Evolutionary conservation across 2,888 invertebrate genomes (phyloP).

Genomic region (Epistrophe grossulariae): DNA sequence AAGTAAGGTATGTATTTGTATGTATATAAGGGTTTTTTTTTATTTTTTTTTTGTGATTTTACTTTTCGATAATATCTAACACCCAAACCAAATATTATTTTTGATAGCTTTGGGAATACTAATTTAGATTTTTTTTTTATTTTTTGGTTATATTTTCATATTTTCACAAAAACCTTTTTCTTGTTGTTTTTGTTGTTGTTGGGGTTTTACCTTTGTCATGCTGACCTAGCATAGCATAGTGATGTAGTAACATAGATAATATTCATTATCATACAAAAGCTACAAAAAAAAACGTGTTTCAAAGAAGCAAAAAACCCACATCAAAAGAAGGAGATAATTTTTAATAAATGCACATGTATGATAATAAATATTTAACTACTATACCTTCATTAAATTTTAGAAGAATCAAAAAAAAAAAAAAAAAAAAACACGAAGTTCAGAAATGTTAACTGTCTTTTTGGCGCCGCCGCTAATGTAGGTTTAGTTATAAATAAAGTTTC

Average conservation of each 20-base stretch:
- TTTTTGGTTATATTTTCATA: not conserved
- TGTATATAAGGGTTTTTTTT: constrained; percentile 17
- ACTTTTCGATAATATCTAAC: constrained; percentile 51
- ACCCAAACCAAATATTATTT: constrained; percentile 45
- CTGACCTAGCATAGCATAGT: constrained; percentile 48
- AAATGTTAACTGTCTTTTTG: constrained; percentile 53
- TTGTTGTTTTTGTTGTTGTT: not conserved
- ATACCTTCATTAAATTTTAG: constrained; percentile 37
- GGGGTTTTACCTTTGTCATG: constrained; percentile 24
- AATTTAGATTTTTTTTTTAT: constrained; percentile 4
- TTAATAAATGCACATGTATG: constrained; percentile 48
- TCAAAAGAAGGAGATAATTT: constrained; percentile 38
- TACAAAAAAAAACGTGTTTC: constrained; percentile 41
- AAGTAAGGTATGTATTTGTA: not conserved
- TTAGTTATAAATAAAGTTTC: constrained; percentile 37
- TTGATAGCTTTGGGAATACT: constrained; percentile 36
- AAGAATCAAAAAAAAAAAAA: no score
- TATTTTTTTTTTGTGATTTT: constrained; percentile 48
- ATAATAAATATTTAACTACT: constrained; percentile 38
- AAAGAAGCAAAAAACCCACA: constrained; percentile 28
- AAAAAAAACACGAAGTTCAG: constrained; percentile 2
- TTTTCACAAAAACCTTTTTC: not conserved
- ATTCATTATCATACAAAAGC: constrained; percentile 53
- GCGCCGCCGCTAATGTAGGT: constrained; percentile 69
- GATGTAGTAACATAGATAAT: constrained; percentile 43